These are phyloP conservation scores for Brachyopa scutellaris DNA, from an alignment of 2,888 invertebrate species.

Conservation along the genomic window DNA sequence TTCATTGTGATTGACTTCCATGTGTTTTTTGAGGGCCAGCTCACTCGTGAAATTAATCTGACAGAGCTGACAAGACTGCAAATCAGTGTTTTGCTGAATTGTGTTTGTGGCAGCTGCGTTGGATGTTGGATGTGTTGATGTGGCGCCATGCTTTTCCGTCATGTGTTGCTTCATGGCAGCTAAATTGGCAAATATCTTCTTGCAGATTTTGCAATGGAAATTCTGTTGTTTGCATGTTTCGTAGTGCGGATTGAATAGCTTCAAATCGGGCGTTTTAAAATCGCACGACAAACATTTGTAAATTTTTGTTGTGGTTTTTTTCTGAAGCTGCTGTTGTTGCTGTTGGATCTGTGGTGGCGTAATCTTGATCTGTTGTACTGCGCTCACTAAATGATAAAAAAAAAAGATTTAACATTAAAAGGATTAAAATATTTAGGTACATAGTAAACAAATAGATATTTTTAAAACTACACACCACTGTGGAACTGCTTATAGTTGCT, in stretches of 20 bases:
- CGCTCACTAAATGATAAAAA: constrained; percentile 74
- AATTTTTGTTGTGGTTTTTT: constrained; percentile 79
- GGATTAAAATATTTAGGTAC: no score
- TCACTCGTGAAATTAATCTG: constrained; percentile 81
- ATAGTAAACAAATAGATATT: no score
- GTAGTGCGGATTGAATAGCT: constrained; percentile 81
- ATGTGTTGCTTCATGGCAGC: constrained; percentile 81
- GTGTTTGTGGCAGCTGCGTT: constrained; percentile 22
- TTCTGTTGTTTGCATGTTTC: constrained; percentile 81
- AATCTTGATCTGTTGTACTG: constrained; percentile 77
- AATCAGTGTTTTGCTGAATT: constrained; percentile 78
- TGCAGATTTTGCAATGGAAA: constrained; percentile 81
- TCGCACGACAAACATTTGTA: constrained; percentile 82
- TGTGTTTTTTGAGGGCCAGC: constrained; percentile 80
- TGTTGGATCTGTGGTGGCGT: constrained; percentile 74
- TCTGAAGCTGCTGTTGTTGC: constrained; percentile 76
- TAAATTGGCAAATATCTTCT: constrained; percentile 80
- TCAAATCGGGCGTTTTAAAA: constrained; percentile 81
- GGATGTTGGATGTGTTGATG: constrained; percentile 20
- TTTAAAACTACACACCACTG: no score
- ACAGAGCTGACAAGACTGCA: constrained; percentile 78
- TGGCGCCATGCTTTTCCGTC: constrained; percentile 80
- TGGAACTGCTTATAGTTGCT: no score
- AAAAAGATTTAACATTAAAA: neutral
- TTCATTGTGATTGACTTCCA: constrained; percentile 81